Evolutionary conservation across 2,113 vertebrate genomes (phyloP).

Genomic region (Leptobrachium ailaonicum): DNA sequence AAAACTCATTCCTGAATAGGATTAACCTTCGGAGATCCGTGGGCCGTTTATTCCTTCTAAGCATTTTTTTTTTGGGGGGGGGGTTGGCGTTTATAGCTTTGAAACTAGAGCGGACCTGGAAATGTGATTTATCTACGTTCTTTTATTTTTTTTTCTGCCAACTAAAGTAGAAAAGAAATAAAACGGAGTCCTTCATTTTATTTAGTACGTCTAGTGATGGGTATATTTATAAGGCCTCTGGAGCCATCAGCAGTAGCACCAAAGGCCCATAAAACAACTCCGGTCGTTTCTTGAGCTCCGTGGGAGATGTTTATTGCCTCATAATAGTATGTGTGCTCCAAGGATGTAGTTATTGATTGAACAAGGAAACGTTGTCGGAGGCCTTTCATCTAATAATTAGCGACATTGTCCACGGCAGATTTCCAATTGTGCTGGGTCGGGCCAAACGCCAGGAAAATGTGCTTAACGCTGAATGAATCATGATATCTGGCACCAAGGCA

Average conservation of each 20-base stretch:
- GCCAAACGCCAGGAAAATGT: not conserved
- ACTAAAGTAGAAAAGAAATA: slow-evolving; percentile 49
- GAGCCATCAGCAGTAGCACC: slow-evolving; percentile 55
- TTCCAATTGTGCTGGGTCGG: not conserved
- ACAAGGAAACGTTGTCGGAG: slow-evolving; percentile 55
- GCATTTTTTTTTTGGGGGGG: not conserved
- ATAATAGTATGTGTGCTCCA: slow-evolving; percentile 55
- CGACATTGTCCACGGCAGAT: not conserved
- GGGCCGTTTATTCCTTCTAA: not conserved
- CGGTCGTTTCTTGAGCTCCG: slow-evolving; percentile 54
- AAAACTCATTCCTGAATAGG: not conserved
- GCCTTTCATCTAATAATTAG: slow-evolving; percentile 63
- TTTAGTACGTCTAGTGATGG: slow-evolving; percentile 49
- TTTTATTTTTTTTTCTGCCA: slow-evolving; percentile 37
- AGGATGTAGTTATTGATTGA: slow-evolving; percentile 64
- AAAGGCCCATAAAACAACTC: slow-evolving; percentile 52
- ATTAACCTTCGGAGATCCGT: not conserved
- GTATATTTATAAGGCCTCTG: slow-evolving; percentile 53
- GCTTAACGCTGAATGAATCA: not conserved
- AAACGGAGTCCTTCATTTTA: slow-evolving; percentile 50
- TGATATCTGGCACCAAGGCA: not conserved
- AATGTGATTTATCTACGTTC: slow-evolving; percentile 39
- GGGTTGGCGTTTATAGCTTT: not conserved
- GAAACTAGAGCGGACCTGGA: slow-evolving; percentile 27
- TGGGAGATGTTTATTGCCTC: slow-evolving; percentile 62